Base-by-base conservation (phyloP, 37 sponge, comb jelly and placozoan genomes). In the Theonella swinhoei region DNA sequence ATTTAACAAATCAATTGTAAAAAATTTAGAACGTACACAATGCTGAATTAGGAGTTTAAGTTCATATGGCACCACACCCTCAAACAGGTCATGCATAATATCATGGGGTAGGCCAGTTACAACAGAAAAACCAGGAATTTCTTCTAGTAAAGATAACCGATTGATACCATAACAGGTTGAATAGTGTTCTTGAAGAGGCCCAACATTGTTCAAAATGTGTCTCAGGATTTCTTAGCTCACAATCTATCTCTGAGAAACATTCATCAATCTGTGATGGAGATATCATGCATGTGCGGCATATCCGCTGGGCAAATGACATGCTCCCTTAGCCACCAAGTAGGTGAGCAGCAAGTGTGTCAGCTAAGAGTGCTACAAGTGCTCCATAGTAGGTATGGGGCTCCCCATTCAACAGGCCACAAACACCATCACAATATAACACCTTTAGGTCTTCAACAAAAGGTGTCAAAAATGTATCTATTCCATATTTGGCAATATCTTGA, bases 321-420 rank as follows among this genome's bases (percentile, higher is more conserved):
- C 69, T 23, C 62, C 22, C 62, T 60, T 60, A 89, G 24, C 89
- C 89, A 35, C 84, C 89, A 2, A 89, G 35, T 36, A 59, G 68
- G 64, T 89, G 80, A 26, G 83, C 83, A 54, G 89, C 84, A 32
- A 79, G 59, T 2, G 64, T 89, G 61, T 89, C 89, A 22, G 80
- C 89, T 42, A 89, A 60, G 63, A 89, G 83, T 2, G 84, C 80
- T 39, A 89, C 19, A 4, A 83, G 68, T 2, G 77, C 74, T 40
- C 89, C 84, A 73, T 64, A 62, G 72, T 66, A 88, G 25, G 70
- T 80, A n/a, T n/a, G n/a, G n/a, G n/a, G n/a, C n/a, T n/a, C n/a
- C n/a, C n/a, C n/a, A n/a, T n/a, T n/a, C n/a, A n/a, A n/a, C n/a
- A n/a, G n/a, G n/a, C n/a, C n/a, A n/a, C n/a, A n/a, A n/a, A n/a